phyloP scores from a whole-genome alignment of 1,140 invertebrate genomes.

The Conus betulinus region DNA sequence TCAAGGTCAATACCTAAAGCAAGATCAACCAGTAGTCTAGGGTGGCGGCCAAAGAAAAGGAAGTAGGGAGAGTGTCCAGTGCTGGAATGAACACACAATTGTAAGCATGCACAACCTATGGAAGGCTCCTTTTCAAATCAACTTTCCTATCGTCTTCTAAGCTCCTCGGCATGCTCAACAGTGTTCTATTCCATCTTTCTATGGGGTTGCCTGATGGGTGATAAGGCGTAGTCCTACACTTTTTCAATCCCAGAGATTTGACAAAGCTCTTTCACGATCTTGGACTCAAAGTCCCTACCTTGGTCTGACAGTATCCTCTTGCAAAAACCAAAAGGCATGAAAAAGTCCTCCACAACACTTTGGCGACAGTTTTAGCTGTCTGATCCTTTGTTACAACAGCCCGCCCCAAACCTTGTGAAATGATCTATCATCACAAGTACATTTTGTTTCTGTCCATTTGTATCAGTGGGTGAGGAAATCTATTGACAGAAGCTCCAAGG shows the following conservation, averaged over 20 bases:
- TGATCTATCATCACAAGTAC: neutral
- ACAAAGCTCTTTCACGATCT: constrained; percentile 45
- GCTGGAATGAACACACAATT: constrained; percentile 36
- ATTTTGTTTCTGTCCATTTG: constrained; percentile 11
- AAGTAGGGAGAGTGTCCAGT: constrained; percentile 30
- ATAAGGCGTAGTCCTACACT: constrained; percentile 36
- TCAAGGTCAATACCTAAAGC: constrained; percentile 31
- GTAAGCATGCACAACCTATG: neutral
- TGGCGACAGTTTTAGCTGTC: constrained; percentile 16
- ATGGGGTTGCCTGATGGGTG: too few species aligned
- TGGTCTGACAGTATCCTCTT: neutral
- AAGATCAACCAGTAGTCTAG: constrained; percentile 35
- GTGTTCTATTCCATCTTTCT: constrained; percentile 20
- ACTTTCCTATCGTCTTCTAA: constrained; percentile 37
- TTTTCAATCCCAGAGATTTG: constrained; percentile 35
- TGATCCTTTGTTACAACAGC: constrained; percentile 8
- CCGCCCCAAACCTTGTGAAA: neutral
- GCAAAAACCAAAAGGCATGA: constrained; percentile 18
- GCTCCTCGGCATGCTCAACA: constrained; percentile 41
- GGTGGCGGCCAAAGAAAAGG: neutral
- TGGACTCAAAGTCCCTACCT: constrained; percentile 18
- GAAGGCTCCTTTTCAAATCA: neutral
- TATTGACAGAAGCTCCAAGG: too few species aligned
- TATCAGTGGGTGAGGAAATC: too few species aligned
- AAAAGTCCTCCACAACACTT: neutral